Evolutionary conservation across 2,797 vertebrate species (phyloP).

Genomic region (Babyrousa celebensis): DNA sequence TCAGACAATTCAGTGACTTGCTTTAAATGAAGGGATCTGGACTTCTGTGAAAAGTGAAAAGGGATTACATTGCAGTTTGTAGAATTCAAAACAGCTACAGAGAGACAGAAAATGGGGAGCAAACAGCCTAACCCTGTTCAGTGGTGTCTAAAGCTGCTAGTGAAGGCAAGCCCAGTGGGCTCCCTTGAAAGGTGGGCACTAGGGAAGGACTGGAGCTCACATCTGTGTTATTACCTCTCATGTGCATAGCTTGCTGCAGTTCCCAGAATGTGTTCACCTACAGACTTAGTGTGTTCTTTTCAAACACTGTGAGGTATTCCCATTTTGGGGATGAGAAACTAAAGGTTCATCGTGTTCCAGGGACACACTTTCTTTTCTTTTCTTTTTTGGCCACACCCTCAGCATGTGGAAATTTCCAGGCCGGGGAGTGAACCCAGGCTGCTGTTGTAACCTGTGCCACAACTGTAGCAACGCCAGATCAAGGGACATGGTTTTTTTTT

Average conservation of each 20-base stretch:
- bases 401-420: no score
- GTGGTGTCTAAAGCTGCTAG: neutral
- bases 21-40: slow-evolving; percentile 69
- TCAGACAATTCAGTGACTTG: slow-evolving; percentile 71
- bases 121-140: neutral
- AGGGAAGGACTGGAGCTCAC: neutral
- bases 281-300: neutral
- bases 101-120: slow-evolving; percentile 39
- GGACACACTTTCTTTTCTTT: neutral
- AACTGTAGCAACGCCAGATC: no score
- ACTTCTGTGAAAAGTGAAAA: slow-evolving; percentile 59
- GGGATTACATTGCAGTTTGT: slow-evolving; percentile 8
- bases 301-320: neutral
- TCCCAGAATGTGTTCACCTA: fast-evolving
- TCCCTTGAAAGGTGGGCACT: neutral
- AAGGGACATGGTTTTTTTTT: no score
- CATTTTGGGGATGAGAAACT: neutral
- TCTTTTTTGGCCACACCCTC: no score
- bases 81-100: slow-evolving; percentile 9
- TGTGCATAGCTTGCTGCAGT: neutral
- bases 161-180: fast-evolving
- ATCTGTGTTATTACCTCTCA: neutral
- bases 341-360: neutral
- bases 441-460: no score
- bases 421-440: no score